Evolutionary conservation across 2,888 invertebrate species (phyloP).

Genomic region (Phasia obesa): DNA sequence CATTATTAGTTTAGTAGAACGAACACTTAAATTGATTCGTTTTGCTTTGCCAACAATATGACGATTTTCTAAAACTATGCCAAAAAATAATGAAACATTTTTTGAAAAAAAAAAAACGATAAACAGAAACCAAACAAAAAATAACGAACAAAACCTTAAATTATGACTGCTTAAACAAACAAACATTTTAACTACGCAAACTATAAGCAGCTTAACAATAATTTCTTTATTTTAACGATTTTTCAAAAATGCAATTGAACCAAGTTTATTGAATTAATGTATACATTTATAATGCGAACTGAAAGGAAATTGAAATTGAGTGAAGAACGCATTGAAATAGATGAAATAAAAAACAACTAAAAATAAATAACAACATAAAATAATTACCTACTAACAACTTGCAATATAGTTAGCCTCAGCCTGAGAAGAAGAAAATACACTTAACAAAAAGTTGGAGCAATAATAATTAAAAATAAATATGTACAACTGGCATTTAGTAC

Average conservation of each 20-base stretch:
- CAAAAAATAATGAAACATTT: constrained; percentile 35
- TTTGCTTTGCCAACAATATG: constrained; percentile 36
- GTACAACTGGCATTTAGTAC: neutral
- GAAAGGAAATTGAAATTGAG: constrained; percentile 61
- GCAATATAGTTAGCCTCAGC: constrained; percentile 47
- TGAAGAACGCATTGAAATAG: constrained; percentile 34
- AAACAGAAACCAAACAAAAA: constrained; percentile 10
- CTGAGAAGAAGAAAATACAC: constrained; percentile 10
- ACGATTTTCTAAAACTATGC: constrained; percentile 23
- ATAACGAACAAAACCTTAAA: constrained; percentile 50
- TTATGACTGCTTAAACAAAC: constrained; percentile 57
- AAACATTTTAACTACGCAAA: constrained; percentile 52
- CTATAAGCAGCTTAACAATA: constrained; percentile 17
- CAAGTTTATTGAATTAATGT: constrained; percentile 48
- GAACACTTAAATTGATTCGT: constrained; percentile 24
- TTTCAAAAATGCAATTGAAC: constrained; percentile 42
- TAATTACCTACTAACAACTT: constrained; percentile 63
- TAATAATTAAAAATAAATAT: too few species aligned
- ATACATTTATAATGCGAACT: constrained; percentile 40
- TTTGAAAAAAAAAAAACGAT: constrained; percentile 13
- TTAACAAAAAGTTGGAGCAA: neutral
- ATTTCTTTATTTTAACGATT: constrained; percentile 34
- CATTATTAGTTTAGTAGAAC: constrained; percentile 77
- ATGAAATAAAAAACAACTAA: neutral
- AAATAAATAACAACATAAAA: constrained; percentile 59